These are phyloP conservation scores for Sus cebifrons DNA, from an alignment of 2,797 vertebrate species.

Conservation along the genomic window DNA sequence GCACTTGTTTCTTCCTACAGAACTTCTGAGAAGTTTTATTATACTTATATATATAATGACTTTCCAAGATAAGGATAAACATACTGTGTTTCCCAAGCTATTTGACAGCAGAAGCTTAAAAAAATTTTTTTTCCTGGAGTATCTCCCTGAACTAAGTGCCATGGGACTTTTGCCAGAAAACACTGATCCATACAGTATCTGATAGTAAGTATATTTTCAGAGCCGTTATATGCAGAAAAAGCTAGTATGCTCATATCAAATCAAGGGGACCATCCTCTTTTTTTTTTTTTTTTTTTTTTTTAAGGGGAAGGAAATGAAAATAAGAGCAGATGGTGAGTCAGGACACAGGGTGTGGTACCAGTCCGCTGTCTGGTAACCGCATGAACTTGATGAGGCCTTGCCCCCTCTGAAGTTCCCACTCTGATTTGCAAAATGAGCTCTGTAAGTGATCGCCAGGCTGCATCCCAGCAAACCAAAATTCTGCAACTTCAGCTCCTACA, in stretches of 20 bases:
- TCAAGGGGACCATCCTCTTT: neutral
- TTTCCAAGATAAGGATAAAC: neutral
- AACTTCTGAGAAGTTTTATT: neutral
- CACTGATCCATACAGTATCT: neutral
- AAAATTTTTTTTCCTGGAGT: neutral
- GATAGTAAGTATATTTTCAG: neutral
- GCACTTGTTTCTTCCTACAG: neutral
- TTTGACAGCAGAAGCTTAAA: neutral
- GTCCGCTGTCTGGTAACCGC: neutral
- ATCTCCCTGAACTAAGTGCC: neutral
- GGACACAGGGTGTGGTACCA: neutral
- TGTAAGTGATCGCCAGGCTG: neutral
- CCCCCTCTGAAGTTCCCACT: neutral
- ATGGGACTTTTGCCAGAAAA: neutral
- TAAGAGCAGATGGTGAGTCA: neutral
- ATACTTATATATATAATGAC: neutral
- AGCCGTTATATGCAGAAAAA: neutral
- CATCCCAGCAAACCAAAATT: neutral
- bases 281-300: constrained; percentile 32
- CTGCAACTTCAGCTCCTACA: neutral
- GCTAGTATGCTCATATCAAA: neutral
- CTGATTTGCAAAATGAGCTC: neutral
- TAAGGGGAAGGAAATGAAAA: constrained; percentile 1
- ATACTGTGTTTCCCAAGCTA: neutral
- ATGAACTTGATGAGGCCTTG: neutral